Percentiles rank a stretch among this genome's conserved stretches.
Conservation (phyloP, 2,797 vertebrate genomes). For the Pangasius larnaudii region DNA sequence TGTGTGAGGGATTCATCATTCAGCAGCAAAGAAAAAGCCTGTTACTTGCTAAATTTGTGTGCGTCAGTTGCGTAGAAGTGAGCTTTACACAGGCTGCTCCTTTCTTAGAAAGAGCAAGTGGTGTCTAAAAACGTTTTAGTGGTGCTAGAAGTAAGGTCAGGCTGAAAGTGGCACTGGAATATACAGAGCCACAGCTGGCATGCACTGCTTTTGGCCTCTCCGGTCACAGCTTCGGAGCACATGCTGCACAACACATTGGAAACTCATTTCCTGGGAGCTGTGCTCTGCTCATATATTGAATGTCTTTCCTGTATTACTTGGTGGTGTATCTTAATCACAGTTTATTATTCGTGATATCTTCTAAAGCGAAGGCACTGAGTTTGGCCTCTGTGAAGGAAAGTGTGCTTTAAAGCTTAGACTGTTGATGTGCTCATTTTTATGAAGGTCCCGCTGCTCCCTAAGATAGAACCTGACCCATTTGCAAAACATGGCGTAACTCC, state of each 20-base stretch:
- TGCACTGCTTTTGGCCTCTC: constrained; percentile 47
- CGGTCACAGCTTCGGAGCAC: constrained; percentile 45
- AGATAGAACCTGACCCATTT: constrained; percentile 18
- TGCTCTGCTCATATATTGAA: neutral
- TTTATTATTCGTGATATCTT: neutral
- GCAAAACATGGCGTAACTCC: neutral
- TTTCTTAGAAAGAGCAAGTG: constrained; percentile 5
- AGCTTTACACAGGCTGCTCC: neutral
- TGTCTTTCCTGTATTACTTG: neutral
- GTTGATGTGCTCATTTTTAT: neutral
- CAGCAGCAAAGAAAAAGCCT: neutral
- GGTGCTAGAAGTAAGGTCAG: constrained; percentile 9
- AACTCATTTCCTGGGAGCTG: neutral
- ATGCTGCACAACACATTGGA: constrained; percentile 25
- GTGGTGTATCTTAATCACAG: neutral
- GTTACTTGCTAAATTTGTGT: neutral
- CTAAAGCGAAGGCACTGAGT: neutral
- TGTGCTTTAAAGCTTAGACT: neutral
- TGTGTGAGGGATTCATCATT: neutral
- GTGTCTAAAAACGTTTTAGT: neutral
- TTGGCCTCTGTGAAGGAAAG: neutral
- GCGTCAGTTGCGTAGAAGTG: neutral
- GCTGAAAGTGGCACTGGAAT: constrained; percentile 12
- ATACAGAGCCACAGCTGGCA: neutral
- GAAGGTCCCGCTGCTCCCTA: neutral